phyloP scores from a whole-genome alignment of 2,797 vertebrate species.

The Bovichtus variegatus region DNA sequence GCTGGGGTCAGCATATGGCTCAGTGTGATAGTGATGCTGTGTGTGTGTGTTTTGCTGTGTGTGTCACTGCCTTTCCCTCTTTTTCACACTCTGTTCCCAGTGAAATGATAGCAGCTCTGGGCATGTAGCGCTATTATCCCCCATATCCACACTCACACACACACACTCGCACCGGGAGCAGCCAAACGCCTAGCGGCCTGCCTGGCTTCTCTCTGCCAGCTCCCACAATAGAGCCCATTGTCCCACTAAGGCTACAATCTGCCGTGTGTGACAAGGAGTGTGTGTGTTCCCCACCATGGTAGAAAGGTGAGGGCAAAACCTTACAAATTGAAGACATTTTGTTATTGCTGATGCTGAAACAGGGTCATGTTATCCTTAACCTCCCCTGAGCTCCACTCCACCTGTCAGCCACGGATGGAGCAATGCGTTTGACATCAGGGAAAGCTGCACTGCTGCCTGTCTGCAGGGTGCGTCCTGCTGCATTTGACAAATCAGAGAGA shows the following conservation, averaged over 20 bases:
- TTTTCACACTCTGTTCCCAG: slow-evolving; percentile 80
- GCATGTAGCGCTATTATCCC: slow-evolving; percentile 94
- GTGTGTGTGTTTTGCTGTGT: slow-evolving; percentile 77
- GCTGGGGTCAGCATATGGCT: slow-evolving; percentile 98
- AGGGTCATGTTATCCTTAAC: slow-evolving; percentile 66
- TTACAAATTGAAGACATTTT: slow-evolving; percentile 73
- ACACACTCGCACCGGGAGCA: slow-evolving; percentile 50
- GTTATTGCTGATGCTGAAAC: slow-evolving; percentile 74
- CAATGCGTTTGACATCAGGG: slow-evolving; percentile 18
- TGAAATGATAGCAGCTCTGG: slow-evolving; percentile 95
- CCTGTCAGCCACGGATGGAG: slow-evolving; percentile 14
- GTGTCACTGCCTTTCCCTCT: slow-evolving; percentile 86
- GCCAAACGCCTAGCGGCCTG: slow-evolving; percentile 89
- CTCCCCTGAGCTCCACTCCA: slow-evolving; percentile 19
- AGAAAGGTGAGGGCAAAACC: slow-evolving; percentile 83
- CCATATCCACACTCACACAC: slow-evolving; percentile 68
- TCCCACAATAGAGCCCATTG: slow-evolving; percentile 95
- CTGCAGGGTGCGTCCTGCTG: background rate
- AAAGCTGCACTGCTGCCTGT: background rate
- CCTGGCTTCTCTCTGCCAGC: slow-evolving; percentile 90
- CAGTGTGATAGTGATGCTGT: slow-evolving; percentile 90
- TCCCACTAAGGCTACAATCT: slow-evolving; percentile 90
- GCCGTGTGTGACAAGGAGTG: slow-evolving; percentile 84
- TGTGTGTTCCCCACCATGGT: slow-evolving; percentile 67
- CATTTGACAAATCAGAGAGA: background rate